A percentile compares a stretch with the other conserved stretches of the same genome.
phyloP scores from a whole-genome alignment of 1,140 invertebrate species.

The Drosophila kikkawai region DNA sequence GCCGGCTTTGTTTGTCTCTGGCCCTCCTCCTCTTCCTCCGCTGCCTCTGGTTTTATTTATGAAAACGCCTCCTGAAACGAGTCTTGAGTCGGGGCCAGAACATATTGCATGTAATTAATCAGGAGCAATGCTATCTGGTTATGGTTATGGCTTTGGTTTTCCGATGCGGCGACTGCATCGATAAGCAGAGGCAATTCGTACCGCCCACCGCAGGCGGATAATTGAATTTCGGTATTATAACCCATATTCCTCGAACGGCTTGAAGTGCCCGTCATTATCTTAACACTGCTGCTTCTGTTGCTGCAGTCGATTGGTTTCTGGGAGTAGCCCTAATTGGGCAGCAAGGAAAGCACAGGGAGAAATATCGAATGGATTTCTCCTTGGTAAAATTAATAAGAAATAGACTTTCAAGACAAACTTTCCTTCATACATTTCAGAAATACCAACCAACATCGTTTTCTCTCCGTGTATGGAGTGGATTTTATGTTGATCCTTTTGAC shows the following conservation, averaged over 20 bases:
- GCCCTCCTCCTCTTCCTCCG: not conserved
- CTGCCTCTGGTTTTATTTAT: slow-evolving; percentile 62
- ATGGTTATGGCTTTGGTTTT: slow-evolving; percentile 31
- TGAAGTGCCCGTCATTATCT: slow-evolving; percentile 26
- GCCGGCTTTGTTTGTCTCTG: slow-evolving; percentile 25
- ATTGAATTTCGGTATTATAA: slow-evolving; percentile 61
- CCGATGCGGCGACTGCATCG: slow-evolving; percentile 59
- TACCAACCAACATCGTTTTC: not conserved
- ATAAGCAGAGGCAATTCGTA: slow-evolving; percentile 51
- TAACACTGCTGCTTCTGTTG: slow-evolving; percentile 1
- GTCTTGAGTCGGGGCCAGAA: slow-evolving; percentile 30
- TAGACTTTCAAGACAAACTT: too few relatives aligned
- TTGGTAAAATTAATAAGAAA: too few relatives aligned
- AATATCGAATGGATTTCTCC: not conserved
- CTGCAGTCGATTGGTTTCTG: slow-evolving; percentile 52
- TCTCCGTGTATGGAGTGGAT: slow-evolving; percentile 22
- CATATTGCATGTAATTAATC: slow-evolving; percentile 80
- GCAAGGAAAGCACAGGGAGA: not conserved
- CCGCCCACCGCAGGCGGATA: slow-evolving; percentile 46
- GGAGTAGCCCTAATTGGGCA: slow-evolving; percentile 38
- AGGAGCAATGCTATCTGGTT: slow-evolving; percentile 49
- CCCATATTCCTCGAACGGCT: slow-evolving; percentile 10
- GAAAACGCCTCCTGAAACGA: slow-evolving; percentile 42
- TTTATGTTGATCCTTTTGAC: slow-evolving; percentile 52
- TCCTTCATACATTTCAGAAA: too few relatives aligned